phyloP scores from a whole-genome alignment of 2,113 vertebrate species.

The Cygnus atratus region DNA sequence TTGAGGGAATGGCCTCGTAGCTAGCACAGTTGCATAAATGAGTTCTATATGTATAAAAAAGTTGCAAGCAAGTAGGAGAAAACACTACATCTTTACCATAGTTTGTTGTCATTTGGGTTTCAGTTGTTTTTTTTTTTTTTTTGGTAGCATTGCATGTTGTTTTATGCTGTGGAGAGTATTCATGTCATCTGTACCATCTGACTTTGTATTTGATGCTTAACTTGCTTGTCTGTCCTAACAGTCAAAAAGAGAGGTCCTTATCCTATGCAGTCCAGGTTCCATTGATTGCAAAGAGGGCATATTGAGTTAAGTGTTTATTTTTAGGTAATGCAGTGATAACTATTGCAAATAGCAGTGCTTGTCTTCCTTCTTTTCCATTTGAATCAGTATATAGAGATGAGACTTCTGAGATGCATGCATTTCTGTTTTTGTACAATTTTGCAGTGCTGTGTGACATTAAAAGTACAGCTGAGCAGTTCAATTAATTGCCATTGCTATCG shows the following conservation, averaged over 20 bases:
- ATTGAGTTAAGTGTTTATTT: background rate
- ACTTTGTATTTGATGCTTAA: background rate
- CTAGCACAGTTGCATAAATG: no score
- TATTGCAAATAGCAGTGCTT: background rate
- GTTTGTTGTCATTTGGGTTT: background rate
- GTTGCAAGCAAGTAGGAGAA: background rate
- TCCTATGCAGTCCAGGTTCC: background rate
- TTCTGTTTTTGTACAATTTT: background rate
- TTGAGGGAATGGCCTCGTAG: background rate
- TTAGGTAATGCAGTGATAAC: background rate
- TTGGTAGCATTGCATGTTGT: background rate
- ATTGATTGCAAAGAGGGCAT: background rate
- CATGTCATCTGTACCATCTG: background rate
- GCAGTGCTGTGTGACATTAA: background rate
- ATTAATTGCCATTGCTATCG: background rate
- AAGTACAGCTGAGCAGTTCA: background rate
- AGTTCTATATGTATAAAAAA: background rate
- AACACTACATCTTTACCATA: background rate
- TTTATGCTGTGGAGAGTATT: background rate
- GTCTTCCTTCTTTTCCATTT: background rate
- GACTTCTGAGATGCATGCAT: rapidly evolving
- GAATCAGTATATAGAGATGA: background rate
- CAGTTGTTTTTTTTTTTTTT: background rate
- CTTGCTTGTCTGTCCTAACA: background rate
- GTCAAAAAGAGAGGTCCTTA: background rate